Evolutionary conservation across 2,888 invertebrate genomes (phyloP).

Genomic region (Pyrgus malvae): DNA sequence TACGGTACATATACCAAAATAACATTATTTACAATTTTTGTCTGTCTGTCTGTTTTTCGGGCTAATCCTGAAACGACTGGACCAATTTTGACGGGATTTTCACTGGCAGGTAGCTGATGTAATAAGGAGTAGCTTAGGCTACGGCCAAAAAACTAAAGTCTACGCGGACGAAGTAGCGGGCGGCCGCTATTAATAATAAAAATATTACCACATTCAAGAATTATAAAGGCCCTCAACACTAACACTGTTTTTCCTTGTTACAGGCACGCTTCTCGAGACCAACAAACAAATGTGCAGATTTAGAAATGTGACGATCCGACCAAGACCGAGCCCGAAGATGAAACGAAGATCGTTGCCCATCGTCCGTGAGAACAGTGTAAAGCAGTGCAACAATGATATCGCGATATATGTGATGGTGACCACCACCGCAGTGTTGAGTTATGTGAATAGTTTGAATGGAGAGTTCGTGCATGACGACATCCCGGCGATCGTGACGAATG

Average conservation of each 20-base stretch:
- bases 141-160: no score
- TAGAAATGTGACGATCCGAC: slow-evolving; percentile 64
- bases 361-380: slow-evolving; percentile 56
- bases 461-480: slow-evolving; percentile 95
- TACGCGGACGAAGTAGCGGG: no score
- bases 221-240: neutral
- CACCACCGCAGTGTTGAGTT: slow-evolving; percentile 86
- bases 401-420: slow-evolving; percentile 84
- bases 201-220: no score
- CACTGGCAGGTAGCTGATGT: no score
- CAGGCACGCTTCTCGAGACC: slow-evolving; percentile 44
- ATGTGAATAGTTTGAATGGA: slow-evolving; percentile 88
- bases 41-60: no score
- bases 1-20: no score
- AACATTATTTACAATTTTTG: no score
- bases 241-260: slow-evolving; percentile 54
- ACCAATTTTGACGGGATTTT: no score
- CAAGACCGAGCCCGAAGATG: slow-evolving; percentile 62
- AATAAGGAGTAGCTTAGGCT: no score
- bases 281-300: slow-evolving; percentile 69
- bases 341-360: slow-evolving; percentile 70
- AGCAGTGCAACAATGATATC: slow-evolving; percentile 66
- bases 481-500: slow-evolving; percentile 90
- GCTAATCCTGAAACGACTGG: no score
- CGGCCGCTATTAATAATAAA: neutral